Evolutionary conservation across 2,888 invertebrate species (phyloP), one percentile per base, ranked within the genome.

Genomic region (Epinotia demarniana): DNA sequence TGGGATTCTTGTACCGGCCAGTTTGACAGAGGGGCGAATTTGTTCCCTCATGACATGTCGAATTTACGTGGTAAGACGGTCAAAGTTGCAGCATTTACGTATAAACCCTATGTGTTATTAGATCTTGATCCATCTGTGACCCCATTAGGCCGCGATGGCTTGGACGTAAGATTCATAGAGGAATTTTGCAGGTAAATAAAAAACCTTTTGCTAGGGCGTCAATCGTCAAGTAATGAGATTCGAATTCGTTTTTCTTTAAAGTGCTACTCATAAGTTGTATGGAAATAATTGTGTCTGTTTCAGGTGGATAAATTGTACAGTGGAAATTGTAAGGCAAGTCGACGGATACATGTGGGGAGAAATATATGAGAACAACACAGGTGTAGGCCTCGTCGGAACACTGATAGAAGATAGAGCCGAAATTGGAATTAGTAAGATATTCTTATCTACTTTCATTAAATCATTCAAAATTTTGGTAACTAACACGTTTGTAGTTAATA

Each of bases 311-410:
- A 94, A 94, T 76, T 93, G 95, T 75, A 89, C 89, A 0, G 81
- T 94, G 62, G 86, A 92, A 83, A 82, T 95, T 64, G 89, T 95
- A 23, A 86, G 88, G 18, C 66, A 53, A 80, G 96, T 96, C 80
- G 95, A 95, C 68, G 90, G 89, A 55, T 88, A 95, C 33, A 94
- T 95, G 84, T 96, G 96, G 96, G 96, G 97, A 11, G 95, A 95
- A 78, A 93, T 96, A 61, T 96, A 92, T 81, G 92, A 95, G 16
- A 96, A 97, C 81, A 91, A 94, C 82, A 95, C 96, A 0, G 96
- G 96, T 16, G 93, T 94, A 77, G 96, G 96, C 19, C 90, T 96
- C 13, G 78, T 96, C 57, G 96, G 96, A 6, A 95, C 95, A 84
- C 89, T 97, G 0, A 90, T 94, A 8, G 91, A 93, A 78, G 96